Conservation (phyloP, 2,888 invertebrate genomes). For the Thysanoteuthis rhombus region DNA sequence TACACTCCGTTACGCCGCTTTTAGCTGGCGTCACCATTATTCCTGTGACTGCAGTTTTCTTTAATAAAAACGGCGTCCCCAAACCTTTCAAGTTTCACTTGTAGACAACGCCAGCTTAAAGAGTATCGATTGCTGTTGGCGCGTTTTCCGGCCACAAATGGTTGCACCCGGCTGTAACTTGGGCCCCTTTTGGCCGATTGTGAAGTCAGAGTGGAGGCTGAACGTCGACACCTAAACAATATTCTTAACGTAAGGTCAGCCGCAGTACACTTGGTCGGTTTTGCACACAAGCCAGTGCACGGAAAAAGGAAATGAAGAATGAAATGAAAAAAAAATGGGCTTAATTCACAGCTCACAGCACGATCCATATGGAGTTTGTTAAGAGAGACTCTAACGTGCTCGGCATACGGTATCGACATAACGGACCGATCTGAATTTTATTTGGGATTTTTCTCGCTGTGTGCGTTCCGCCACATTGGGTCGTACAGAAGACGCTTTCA, state of each 20-base stretch:
- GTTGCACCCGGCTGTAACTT: neutral
- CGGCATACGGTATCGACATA: neutral
- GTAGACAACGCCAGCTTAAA: neutral
- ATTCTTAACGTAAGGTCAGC: neutral
- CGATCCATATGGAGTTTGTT: conserved; percentile 12
- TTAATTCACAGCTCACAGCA: neutral
- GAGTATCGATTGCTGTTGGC: neutral
- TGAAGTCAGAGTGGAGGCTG: neutral
- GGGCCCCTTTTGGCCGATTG: neutral
- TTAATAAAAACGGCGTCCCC: neutral
- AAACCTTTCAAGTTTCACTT: neutral
- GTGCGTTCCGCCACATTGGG: conserved; percentile 12
- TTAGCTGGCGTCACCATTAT: neutral
- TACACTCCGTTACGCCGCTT: neutral
- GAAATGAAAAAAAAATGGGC: neutral
- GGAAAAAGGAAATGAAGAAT: neutral
- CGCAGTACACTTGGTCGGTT: conserved; percentile 12
- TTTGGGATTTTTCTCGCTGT: neutral
- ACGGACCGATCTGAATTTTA: neutral
- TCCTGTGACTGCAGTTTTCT: neutral
- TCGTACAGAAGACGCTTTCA: neutral
- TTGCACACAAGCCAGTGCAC: neutral
- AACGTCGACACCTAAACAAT: neutral
- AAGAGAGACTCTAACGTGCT: neutral
- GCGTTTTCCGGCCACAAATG: neutral